Base-by-base conservation (phyloP, 2,888 invertebrate species). In the Meta bourneti region DNA sequence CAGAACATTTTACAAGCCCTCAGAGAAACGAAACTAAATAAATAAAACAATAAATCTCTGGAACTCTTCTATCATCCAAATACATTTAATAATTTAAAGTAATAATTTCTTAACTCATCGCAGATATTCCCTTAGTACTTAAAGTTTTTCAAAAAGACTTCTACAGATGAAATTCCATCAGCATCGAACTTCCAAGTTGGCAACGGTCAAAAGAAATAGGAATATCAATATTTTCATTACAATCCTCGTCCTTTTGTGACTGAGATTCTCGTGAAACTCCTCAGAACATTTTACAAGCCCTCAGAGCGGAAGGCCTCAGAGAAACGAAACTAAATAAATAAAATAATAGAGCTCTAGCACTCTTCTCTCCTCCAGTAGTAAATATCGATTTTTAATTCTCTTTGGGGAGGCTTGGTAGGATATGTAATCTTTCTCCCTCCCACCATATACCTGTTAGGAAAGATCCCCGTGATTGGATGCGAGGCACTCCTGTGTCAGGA, bases 311-410 rank as follows among this genome's bases (percentile, higher is more conserved):
- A 85, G 85, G 52, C 34, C 34, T 34, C 34, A 34, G 34, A 16
- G 51, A 51, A 75, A 19, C 9, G 34, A 70, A 87, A 74, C 82
- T 82, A 75, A 89, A 82, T 77, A 85, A 77, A 85, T 49, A 89
- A 89, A 77, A 82, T 82, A 75, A 72, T 48, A 74, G 74, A 51
- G 16, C 34, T 8, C 77, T 16, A 69, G 16, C 13, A 69, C 69
- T 69, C 69, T 69, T 20, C 19, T 51, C 49, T 11, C 75, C 34
- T 34, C 71, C 71, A 72, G 79, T 77, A 20, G 84, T 72, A 78
- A 83, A 78, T 79, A 90, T 90, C 90, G 90, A 90, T 90, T 90
- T 90, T 90, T 90, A 84, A 84, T 90, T 90, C 90, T 84, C 79
- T 84, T 83, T 79, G 69, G 69, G 61, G 54, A 70, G 80, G 79